Base-by-base conservation (phyloP, 2,113 vertebrate species). In the Morphnarchus princeps region DNA sequence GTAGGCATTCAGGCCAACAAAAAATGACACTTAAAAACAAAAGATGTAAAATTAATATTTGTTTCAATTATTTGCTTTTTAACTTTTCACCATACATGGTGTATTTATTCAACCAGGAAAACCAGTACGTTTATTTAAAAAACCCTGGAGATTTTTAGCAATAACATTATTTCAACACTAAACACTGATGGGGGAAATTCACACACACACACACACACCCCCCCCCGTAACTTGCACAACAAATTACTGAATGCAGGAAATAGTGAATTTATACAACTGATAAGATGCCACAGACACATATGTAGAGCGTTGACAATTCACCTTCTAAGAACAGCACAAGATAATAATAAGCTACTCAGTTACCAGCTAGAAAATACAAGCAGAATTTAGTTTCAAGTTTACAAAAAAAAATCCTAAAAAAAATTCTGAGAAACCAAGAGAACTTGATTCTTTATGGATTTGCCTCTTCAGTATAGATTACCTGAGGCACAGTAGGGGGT, bases 11-110 rank as follows among this genome's bases (percentile, higher is more conserved):
- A 78, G 38, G 38, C 42, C 26, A 47, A 55, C 21, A 55, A 71
- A 95, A 84, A 72, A 67, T 5, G 1, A 52, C 25, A 73, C 24
- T 55, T 78, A 70, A 72, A 87, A 89, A 32, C 10, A 54, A 38
- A 81, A 90, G 6, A 29, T 0, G 1, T 2, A n/a, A 73, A 93
- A 71, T 47, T 63, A 49, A 9, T 42, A 20, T 81, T 73, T 83
- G 13, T 47, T 96, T 71, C 65, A 69, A 32, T 63, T 38, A 74
- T 52, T 67, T 94, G 45, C 21, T 76, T 85, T 82, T 40, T 94
- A 15, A 72, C 50, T 79, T 84, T 67, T 47, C 31, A 70, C 15
- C 32, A 49, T 17, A 61, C 13, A 29, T 4, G 16, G 13, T 87
- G 1, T 26, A 93, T 11, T 25, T 76, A 79, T 61, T 73, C 20